Evolutionary conservation across 2,113 vertebrate genomes (phyloP).

Genomic region (Gulo gulo): DNA sequence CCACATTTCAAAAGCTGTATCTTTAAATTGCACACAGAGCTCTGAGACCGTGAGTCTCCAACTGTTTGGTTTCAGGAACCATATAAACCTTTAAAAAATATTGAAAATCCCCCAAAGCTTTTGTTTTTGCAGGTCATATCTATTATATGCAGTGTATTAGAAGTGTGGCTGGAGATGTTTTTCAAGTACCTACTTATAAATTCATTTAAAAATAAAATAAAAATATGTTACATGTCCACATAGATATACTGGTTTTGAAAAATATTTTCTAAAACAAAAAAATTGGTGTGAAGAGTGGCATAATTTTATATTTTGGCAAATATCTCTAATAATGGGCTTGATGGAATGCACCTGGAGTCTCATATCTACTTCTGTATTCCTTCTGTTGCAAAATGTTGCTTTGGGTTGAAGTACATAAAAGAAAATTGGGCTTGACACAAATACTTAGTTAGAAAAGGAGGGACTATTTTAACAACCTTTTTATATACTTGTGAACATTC

Average conservation of each 20-base stretch:
- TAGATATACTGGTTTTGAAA: not conserved
- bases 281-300: not conserved
- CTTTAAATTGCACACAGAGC: not conserved
- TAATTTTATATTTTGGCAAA: conserved; percentile 12
- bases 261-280: conserved; percentile 24
- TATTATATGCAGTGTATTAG: not conserved
- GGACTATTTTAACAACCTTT: not conserved
- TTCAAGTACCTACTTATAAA: not conserved
- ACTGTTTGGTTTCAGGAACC: not conserved
- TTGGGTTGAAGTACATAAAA: not conserved
- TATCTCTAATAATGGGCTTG: not conserved
- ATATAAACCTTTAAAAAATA: not conserved
- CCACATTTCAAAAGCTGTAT: not conserved
- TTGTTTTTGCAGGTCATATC: not conserved
- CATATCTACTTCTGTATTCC: not conserved
- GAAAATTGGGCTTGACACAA: not conserved
- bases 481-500: not conserved
- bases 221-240: not conserved
- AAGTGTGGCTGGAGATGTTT: not conserved
- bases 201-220: conserved; percentile 1
- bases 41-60: not conserved
- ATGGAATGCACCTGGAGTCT: not conserved
- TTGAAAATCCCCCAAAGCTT: not conserved
- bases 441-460: not conserved
- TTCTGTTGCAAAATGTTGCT: not conserved